Evolutionary conservation across 2,113 vertebrate species (phyloP).

Genomic region (Chionodraco myersi): DNA sequence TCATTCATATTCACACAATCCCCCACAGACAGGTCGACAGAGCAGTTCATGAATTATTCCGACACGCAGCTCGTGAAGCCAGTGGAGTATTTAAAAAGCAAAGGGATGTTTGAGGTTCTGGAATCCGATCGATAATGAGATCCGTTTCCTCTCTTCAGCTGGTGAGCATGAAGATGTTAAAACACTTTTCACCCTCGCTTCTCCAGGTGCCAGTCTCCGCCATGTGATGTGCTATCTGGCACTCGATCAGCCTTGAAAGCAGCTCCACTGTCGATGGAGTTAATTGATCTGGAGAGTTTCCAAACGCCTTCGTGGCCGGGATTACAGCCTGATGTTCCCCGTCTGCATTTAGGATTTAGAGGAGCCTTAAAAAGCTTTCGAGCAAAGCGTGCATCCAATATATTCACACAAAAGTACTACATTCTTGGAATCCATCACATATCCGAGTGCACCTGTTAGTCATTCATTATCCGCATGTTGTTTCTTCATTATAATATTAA

Average conservation of each 20-base stretch:
- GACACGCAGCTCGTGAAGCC: not conserved
- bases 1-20: conserved; percentile 1
- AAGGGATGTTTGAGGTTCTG: not conserved
- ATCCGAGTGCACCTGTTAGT: not conserved
- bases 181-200: not conserved
- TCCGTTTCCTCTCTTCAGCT: not conserved
- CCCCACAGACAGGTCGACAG: not conserved
- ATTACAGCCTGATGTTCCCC: conserved; percentile 46
- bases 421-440: conserved; percentile 28
- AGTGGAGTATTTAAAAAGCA: not conserved
- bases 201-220: not conserved
- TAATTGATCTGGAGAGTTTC: conserved; percentile 57
- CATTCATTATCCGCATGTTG: conserved; percentile 17
- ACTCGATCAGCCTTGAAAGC: conserved; percentile 19
- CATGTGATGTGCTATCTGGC: conserved; percentile 21
- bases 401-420: not conserved
- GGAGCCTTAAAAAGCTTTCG: conserved; percentile 20
- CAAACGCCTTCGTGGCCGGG: conserved; percentile 26
- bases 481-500: conserved; percentile 31
- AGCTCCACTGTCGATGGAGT: conserved; percentile 17
- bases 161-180: conserved; percentile 4
- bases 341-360: conserved; percentile 48
- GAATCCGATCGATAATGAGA: not conserved
- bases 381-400: not conserved
- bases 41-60: conserved; percentile 12